Conservation (phyloP, 2,888 invertebrate genomes). For the Pseudolycoriella hygida region DNA sequence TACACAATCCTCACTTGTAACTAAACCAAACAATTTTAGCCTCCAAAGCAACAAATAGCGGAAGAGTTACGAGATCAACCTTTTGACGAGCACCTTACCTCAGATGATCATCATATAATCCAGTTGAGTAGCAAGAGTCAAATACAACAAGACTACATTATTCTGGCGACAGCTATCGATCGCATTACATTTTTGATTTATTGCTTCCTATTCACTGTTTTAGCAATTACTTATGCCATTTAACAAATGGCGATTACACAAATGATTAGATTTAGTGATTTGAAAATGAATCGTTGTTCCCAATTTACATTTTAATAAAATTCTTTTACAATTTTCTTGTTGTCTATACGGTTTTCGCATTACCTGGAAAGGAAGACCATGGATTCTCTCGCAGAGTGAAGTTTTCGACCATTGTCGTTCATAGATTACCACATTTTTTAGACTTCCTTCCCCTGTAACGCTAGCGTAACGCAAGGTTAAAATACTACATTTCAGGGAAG, state of each 20-base stretch:
- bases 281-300: no score
- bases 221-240: conserved; percentile 32
- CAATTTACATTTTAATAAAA: no score
- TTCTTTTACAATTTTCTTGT: no score
- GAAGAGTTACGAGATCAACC: conserved; percentile 30
- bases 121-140: conserved; percentile 14
- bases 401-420: no score
- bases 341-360: no score
- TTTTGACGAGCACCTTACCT: conserved; percentile 23
- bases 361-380: no score
- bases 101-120: conserved; percentile 26
- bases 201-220: conserved; percentile 33
- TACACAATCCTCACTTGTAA: conserved; percentile 3
- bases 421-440: no score
- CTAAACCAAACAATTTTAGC: neutral
- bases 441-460: no score
- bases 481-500: no score
- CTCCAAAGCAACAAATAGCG: conserved; percentile 12
- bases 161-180: conserved; percentile 43
- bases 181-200: conserved; percentile 39
- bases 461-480: no score
- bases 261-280: no score
- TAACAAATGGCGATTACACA: conserved; percentile 12
- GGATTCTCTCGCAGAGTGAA: no score
- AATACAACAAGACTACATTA: conserved; percentile 42